These are phyloP conservation scores for Dinoponera quadriceps DNA, from an alignment of 1,140 invertebrate species.

Conservation along the genomic window DNA sequence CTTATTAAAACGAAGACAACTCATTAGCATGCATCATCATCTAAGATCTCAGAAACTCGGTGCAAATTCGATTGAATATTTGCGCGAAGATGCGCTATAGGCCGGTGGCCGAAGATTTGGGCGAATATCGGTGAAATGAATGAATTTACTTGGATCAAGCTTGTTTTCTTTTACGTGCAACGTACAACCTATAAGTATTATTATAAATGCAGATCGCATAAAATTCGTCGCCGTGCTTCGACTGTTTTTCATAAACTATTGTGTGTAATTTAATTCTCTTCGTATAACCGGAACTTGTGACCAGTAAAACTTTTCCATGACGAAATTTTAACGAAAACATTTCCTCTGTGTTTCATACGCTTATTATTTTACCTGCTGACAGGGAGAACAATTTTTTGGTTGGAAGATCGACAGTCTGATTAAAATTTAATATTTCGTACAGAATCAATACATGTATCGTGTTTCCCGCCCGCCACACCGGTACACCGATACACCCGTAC, in stretches of 20 bases:
- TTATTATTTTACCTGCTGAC: constrained; percentile 55
- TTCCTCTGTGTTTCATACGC: constrained; percentile 31
- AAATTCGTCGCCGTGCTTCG: not conserved
- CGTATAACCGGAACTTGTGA: constrained; percentile 18
- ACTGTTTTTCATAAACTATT: constrained; percentile 39
- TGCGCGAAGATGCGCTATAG: not conserved
- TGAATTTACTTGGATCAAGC: constrained; percentile 15
- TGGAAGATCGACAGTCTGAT: constrained; percentile 56
- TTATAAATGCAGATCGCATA: no score
- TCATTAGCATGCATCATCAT: constrained; percentile 29
- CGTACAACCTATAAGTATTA: not conserved
- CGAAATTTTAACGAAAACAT: constrained; percentile 61
- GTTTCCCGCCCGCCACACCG: constrained; percentile 15
- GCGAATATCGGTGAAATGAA: constrained; percentile 9
- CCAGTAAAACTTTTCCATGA: constrained; percentile 45
- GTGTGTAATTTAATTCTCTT: constrained; percentile 28
- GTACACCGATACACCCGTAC: constrained; percentile 3
- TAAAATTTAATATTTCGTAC: constrained; percentile 58
- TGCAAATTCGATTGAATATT: not conserved
- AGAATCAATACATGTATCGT: constrained; percentile 51
- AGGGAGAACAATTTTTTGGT: constrained; percentile 57
- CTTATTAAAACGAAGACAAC: constrained; percentile 24
- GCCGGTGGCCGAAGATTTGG: no score
- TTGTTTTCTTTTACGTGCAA: not conserved
- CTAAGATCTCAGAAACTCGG: not conserved